phyloP scores from a whole-genome alignment of 2,113 vertebrate genomes.

The Agapornis roseicollis region DNA sequence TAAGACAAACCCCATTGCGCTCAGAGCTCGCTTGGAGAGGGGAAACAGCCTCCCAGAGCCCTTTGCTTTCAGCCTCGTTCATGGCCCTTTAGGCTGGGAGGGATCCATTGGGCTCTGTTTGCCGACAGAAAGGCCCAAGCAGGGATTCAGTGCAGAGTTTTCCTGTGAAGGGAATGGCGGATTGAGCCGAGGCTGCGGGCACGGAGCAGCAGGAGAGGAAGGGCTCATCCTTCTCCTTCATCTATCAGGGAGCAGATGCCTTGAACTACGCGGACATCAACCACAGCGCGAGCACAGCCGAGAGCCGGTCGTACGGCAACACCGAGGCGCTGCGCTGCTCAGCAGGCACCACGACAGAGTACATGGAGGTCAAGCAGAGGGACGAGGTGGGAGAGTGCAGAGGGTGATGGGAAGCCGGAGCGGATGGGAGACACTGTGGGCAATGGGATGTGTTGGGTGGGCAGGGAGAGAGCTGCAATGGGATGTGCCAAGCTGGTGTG shows the following conservation, averaged over 20 bases:
- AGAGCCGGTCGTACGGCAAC: background rate
- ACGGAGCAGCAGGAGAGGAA: background rate
- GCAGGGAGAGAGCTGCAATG: background rate
- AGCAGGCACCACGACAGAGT: rapidly evolving
- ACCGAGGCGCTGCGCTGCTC: rapidly evolving
- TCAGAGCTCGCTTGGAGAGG: background rate
- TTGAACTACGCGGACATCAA: background rate
- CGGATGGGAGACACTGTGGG: rapidly evolving
- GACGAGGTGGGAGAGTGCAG: background rate
- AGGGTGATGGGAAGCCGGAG: rapidly evolving
- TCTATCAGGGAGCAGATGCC: background rate
- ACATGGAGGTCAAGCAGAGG: background rate
- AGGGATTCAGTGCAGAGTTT: background rate
- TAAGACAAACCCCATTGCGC: background rate
- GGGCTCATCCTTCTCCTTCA: background rate
- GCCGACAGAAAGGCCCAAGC: background rate
- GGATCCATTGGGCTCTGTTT: background rate
- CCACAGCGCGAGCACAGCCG: rapidly evolving
- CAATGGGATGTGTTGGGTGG: background rate
- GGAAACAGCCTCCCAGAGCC: background rate
- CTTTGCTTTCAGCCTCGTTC: background rate
- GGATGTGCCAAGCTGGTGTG: background rate
- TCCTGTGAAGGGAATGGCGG: background rate
- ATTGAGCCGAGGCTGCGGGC: background rate
- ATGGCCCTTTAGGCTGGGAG: background rate